Evolutionary conservation across 2,797 vertebrate genomes (phyloP).

Genomic region (Serranus cabrilla): DNA sequence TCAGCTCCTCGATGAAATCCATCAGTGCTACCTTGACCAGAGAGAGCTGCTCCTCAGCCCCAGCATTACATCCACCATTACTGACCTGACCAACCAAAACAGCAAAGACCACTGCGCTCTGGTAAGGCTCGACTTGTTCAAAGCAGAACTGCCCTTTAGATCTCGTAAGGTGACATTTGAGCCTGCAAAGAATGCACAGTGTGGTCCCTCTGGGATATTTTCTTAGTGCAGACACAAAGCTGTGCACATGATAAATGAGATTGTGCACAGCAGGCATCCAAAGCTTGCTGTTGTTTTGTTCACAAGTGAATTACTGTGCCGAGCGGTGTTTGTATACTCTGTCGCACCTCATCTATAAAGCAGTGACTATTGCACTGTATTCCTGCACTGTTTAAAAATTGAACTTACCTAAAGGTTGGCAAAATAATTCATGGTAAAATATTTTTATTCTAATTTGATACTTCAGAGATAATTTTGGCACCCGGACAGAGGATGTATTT

Average conservation of each 20-base stretch:
- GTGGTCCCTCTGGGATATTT: conserved; percentile 53
- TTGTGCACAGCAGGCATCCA: conserved; percentile 43
- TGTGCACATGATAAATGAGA: conserved; percentile 62
- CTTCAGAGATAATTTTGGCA: conserved; percentile 29
- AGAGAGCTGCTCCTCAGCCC: conserved; percentile 93
- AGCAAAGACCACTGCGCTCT: conserved; percentile 98
- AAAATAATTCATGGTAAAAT: conserved; percentile 24
- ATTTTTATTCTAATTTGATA: conserved; percentile 33
- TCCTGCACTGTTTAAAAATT: conserved; percentile 30
- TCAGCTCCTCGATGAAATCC: conserved; percentile 94
- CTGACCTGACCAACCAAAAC: conserved; percentile 96
- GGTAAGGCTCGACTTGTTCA: conserved; percentile 83
- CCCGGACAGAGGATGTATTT: conserved; percentile 23
- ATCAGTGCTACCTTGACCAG: conserved; percentile 97
- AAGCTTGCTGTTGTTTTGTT: conserved; percentile 43
- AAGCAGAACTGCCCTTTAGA: conserved; percentile 62
- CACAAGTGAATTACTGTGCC: conserved; percentile 31
- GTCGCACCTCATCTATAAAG: conserved; percentile 35
- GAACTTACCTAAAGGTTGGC: conserved; percentile 28
- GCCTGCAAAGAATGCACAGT: conserved; percentile 44
- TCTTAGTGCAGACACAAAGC: conserved; percentile 49
- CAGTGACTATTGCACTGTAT: conserved; percentile 8
- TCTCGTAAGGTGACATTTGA: conserved; percentile 67
- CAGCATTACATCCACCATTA: conserved; percentile 94
- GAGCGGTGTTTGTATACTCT: conserved; percentile 25